Base-by-base conservation (phyloP, 2,797 vertebrate species). In the Arremon aurantiirostris region DNA sequence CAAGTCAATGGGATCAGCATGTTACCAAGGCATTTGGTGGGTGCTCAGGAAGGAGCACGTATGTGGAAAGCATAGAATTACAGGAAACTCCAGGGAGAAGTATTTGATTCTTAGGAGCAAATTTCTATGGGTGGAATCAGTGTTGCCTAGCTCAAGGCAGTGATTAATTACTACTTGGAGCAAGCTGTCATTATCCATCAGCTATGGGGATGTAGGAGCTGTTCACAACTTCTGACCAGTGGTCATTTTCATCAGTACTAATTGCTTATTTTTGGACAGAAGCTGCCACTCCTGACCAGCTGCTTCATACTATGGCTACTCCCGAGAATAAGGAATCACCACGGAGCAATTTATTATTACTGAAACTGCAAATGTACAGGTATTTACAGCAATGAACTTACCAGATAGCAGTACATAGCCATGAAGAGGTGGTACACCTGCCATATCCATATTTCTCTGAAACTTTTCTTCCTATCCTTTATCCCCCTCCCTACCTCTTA, bases 351-450 rank as follows among this genome's bases (percentile, higher is more conserved):
- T 60, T 11, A 39, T 65, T 79, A 41, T 64, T 64, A 52, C 41
- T 57, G 53, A 68, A 61, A 46, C 21, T 46, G 28, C 26, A 91
- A 85, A 77, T 30, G 21, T 42, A 63, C 13, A 50, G 18, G 34
- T 52, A 68, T 71, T 86, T 83, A 37, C 47, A 90, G 23, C 49
- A 80, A 35, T 8, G 7, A 76, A 34, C 53, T 90, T 90, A 56
- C 17, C 49, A 52, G 13, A 32, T 7, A 85, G 7, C 9, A 59
- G 28, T 39, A 66, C 1, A 1, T n/a, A 80, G 55, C 27, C 68
- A 46, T 0, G 0, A 42, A 46, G 34, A 69, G 41, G 14, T 3
- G 0, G 20, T 32, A 44, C 5, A 44, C 26, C 34, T 22, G 8
- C 27, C 17, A 64, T 26, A 53, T n/a, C 18, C 26, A n/a, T 42